Evolutionary conservation across 2,888 invertebrate genomes (phyloP).

Genomic region (Eupithecia subfuscata): DNA sequence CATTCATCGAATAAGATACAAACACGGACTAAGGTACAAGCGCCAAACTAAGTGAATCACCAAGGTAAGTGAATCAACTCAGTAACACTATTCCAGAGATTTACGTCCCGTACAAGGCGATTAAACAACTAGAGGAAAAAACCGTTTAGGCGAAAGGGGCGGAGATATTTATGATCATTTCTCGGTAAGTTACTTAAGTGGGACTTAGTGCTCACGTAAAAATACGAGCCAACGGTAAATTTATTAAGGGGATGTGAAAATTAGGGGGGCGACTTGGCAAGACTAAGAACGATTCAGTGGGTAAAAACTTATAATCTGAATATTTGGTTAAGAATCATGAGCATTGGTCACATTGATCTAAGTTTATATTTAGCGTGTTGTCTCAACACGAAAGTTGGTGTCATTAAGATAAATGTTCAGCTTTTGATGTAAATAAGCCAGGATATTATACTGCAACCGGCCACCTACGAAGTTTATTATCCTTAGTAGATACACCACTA

Average conservation of each 20-base stretch:
- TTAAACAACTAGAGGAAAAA: conserved; percentile 62
- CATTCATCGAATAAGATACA: neutral
- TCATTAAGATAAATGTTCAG: too few species aligned
- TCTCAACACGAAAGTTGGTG: too few species aligned
- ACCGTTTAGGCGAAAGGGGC: conserved; percentile 56
- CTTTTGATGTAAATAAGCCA: neutral
- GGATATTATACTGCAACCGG: neutral
- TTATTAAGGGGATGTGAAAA: conserved; percentile 41
- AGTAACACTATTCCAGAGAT: conserved; percentile 57
- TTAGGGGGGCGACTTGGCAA: conserved; percentile 21
- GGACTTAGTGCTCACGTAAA: conserved; percentile 48
- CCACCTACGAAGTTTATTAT: neutral
- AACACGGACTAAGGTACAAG: conserved; percentile 21
- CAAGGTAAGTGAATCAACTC: conserved; percentile 42
- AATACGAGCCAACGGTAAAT: conserved; percentile 37
- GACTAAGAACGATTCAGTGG: neutral
- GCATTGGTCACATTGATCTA: neutral
- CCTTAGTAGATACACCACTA: neutral
- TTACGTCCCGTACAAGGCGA: conserved; percentile 61
- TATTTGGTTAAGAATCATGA: neutral
- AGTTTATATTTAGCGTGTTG: neutral
- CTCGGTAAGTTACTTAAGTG: conserved; percentile 61
- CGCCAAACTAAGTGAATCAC: conserved; percentile 28
- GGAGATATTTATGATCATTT: conserved; percentile 48
- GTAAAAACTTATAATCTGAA: neutral